Evolutionary conservation across 30 jellyfish, hydroid and myxozoan species (phyloP).

Genomic region (Pseudorhiza aurosa): DNA sequence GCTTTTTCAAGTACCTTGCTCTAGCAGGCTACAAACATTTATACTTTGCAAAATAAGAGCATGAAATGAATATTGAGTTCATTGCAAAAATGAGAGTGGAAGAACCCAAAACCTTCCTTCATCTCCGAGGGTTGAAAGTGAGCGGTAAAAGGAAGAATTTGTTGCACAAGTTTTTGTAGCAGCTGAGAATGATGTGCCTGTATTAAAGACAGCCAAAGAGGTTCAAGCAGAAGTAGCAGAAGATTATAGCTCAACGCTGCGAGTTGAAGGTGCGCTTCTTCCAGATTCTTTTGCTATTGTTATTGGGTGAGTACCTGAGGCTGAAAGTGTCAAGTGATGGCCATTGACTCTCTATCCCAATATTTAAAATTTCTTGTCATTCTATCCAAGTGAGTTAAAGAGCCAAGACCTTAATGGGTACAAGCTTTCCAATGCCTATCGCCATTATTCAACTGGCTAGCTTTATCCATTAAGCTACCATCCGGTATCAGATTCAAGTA

Average conservation of each 20-base stretch:
- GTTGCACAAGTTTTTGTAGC: too few relatives aligned
- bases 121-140: too few relatives aligned
- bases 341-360: slow-evolving; percentile 47
- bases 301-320: slow-evolving; percentile 55
- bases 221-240: slow-evolving; percentile 20
- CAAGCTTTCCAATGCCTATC: slow-evolving; percentile 62
- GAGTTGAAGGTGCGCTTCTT: not conserved
- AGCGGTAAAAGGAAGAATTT: too few relatives aligned
- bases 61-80: not conserved
- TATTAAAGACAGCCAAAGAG: slow-evolving; percentile 36
- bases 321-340: slow-evolving; percentile 47
- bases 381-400: slow-evolving; percentile 32
- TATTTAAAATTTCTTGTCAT: slow-evolving; percentile 14
- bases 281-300: slow-evolving; percentile 50
- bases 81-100: not conserved
- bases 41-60: not conserved
- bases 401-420: slow-evolving; percentile 56
- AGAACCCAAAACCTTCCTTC: not conserved
- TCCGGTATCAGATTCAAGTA: not conserved
- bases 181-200: not conserved
- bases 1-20: not conserved
- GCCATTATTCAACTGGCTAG: slow-evolving; percentile 55
- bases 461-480: slow-evolving; percentile 12
- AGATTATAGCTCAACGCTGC: slow-evolving; percentile 15
- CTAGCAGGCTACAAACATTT: not conserved